Evolutionary conservation across 1,140 invertebrate species (phyloP).

Genomic region (Drosophila funebris): DNA sequence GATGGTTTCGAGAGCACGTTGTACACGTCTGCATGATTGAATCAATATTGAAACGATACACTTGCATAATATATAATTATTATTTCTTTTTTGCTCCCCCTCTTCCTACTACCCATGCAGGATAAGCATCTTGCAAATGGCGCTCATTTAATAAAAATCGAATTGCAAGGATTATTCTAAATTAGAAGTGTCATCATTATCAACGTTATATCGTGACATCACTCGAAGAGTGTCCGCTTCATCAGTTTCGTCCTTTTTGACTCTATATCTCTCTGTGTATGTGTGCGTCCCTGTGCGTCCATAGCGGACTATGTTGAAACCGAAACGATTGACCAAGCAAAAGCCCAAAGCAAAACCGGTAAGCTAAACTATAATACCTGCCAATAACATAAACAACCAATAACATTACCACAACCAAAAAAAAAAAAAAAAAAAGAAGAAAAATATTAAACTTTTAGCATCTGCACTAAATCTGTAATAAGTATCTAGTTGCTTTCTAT

Average conservation of each 20-base stretch:
- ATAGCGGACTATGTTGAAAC: conserved; percentile 83
- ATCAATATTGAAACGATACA: background rate
- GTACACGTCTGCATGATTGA: conserved; percentile 12
- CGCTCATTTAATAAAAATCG: conserved; percentile 24
- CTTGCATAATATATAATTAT: conserved; percentile 6
- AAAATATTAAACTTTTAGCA: background rate
- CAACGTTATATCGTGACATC: conserved; percentile 4
- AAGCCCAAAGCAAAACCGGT: conserved; percentile 84
- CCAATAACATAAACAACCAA: background rate
- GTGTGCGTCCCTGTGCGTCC: conserved; percentile 71
- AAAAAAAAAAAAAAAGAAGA: background rate
- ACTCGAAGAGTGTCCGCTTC: background rate
- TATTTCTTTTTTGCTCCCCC: conserved; percentile 14
- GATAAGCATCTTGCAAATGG: conserved; percentile 15
- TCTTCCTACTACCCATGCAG: background rate
- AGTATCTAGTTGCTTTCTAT: conserved; percentile 8
- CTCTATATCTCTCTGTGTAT: conserved; percentile 51
- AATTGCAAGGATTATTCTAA: conserved; percentile 8
- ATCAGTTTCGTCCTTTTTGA: conserved; percentile 26
- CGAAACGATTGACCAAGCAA: conserved; percentile 81
- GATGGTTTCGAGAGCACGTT: conserved; percentile 12
- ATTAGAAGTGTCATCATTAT: background rate
- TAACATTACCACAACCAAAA: background rate
- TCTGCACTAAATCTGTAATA: background rate
- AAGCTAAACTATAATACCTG: conserved; percentile 51